Percentiles rank a stretch among this genome's conserved stretches.
phyloP scores from a whole-genome alignment of 2,113 vertebrate species.

The Reinhardtius hippoglossoides region DNA sequence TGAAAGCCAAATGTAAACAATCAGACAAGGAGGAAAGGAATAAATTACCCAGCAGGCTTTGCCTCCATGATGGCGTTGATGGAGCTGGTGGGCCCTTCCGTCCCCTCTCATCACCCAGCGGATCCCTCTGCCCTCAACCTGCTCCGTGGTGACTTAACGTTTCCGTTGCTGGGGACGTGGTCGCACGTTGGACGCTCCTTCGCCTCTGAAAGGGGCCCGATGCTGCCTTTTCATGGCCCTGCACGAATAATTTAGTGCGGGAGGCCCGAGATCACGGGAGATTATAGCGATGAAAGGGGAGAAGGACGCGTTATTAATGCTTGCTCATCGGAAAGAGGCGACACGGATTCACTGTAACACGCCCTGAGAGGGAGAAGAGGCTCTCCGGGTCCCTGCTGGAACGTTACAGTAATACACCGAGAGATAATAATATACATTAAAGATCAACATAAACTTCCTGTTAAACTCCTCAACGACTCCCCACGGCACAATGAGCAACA shows the following conservation, averaged over 20 bases:
- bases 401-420: too few relatives aligned
- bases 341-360: not conserved
- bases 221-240: slow-evolving; percentile 69
- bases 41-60: slow-evolving; percentile 61
- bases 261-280: slow-evolving; percentile 69
- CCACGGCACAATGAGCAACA: too few relatives aligned
- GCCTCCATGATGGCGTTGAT: slow-evolving; percentile 15
- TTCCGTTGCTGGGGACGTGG: slow-evolving; percentile 13
- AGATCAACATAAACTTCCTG: too few relatives aligned
- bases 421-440: too few relatives aligned
- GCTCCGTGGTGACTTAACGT: slow-evolving; percentile 52
- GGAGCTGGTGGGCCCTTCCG: not conserved
- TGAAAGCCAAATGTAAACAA: slow-evolving; percentile 43
- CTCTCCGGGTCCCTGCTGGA: too few relatives aligned
- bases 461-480: too few relatives aligned
- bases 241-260: slow-evolving; percentile 71
- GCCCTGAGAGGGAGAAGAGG: too few relatives aligned
- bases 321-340: slow-evolving; percentile 34
- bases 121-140: slow-evolving; percentile 3
- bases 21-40: slow-evolving; percentile 36
- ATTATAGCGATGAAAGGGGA: slow-evolving; percentile 66
- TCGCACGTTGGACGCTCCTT: slow-evolving; percentile 64
- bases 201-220: slow-evolving; percentile 67
- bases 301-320: slow-evolving; percentile 71
- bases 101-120: too few relatives aligned